Evolutionary conservation across 1,140 invertebrate species (phyloP), one percentile per base, ranked within the genome.

Genomic region (Archivesica marissinica): DNA sequence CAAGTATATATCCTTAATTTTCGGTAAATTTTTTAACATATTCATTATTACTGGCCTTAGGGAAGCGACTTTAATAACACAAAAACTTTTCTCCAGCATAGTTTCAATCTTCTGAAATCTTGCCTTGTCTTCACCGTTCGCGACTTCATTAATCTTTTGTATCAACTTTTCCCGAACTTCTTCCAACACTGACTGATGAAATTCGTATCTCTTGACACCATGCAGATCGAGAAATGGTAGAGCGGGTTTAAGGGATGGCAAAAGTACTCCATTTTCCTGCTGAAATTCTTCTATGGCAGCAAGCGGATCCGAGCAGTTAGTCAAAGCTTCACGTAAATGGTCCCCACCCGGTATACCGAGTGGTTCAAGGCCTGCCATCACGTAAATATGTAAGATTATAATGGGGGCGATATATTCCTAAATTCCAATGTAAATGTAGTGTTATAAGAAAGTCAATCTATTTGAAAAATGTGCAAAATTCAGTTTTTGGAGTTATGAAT

Each of bases 201-300:
- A 99, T 94, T 99, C 98, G 11, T 99, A 93, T 77, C 98, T 94
- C 47, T 97, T 96, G 0, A 99, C 97, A 11, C 97, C 98, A 94
- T 99, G 98, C 6, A 99, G 95, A 94, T 99, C 98, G 6, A 99
- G 94, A 25, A 99, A 94, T 11, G 98, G 98, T 52, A 99, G 93
- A 96, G 99, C 99, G 35, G 98, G 98, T 66, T 97, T 94, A 41
- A 99, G 94, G 0, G 98, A 99, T 0, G 98, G 98, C 47, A 99
- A 94, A 47, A 99, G 94, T 88, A 99, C 98, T 52, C 98, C 98
- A 96, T 99, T 99, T 94, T 98, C 97, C 59, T 90, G 89, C 87
- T 99, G 98, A 95, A 99, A 99, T 94, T 99, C 98, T 95, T 99
- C 97, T 88, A 99, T 99, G 52, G 98, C 98, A 95, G 98, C 98